Conservation (phyloP, 2,113 vertebrate species). For the Helogale parvula region DNA sequence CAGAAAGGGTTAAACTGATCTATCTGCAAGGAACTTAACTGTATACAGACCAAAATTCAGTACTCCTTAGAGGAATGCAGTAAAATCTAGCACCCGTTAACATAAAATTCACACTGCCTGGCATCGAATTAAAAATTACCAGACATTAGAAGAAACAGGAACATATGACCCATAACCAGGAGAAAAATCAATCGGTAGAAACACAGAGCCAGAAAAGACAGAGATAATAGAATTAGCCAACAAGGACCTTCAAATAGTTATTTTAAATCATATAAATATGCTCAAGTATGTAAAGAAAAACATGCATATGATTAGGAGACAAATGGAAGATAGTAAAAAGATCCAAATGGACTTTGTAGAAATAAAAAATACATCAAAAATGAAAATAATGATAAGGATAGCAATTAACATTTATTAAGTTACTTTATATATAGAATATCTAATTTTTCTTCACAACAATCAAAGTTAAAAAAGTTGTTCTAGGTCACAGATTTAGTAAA, state of each 20-base stretch:
- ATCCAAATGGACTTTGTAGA: constrained; percentile 21
- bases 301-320: neutral
- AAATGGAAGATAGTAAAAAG: neutral
- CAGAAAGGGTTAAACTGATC: neutral
- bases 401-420: neutral
- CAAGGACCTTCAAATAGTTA: constrained; percentile 6
- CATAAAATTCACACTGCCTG: neutral
- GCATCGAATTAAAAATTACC: constrained; percentile 12
- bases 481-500: neutral
- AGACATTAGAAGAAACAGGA: neutral
- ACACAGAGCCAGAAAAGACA: constrained; percentile 30
- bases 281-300: constrained; percentile 15
- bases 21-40: neutral
- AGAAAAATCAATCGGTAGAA: constrained; percentile 27
- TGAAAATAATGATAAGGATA: constrained; percentile 1
- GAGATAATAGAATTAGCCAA: neutral
- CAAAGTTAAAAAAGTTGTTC: constrained; percentile 2
- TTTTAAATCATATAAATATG: constrained; percentile 23
- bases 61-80: constrained; percentile 33
- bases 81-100: neutral
- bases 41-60: constrained; percentile 15
- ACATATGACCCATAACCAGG: constrained; percentile 23
- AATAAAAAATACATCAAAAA: neutral
- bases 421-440: neutral
- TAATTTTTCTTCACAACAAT: neutral